Evolutionary conservation across 2,797 vertebrate species (phyloP), one percentile per base, ranked within the genome.

Genomic region (Chloroceryle inda): DNA sequence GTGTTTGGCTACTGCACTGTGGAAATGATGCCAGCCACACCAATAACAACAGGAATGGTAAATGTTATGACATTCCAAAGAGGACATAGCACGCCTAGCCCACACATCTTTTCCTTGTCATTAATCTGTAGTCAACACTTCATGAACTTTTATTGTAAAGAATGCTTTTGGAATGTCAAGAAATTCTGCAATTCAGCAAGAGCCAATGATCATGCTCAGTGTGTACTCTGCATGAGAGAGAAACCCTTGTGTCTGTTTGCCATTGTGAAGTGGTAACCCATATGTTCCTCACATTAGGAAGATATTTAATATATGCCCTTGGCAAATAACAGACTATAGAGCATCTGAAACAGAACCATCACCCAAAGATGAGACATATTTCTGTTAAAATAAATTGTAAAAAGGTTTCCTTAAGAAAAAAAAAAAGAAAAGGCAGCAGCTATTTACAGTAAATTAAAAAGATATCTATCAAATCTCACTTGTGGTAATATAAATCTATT

Each of bases 401-500:
- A 27, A 38, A 2, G 0, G 5, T 23, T 64, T 42, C 24, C 10
- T 29, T 53, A 27, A 17, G 10, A 10, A 35, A 61, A 45, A 22
- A 45, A 20, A 37, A 26, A 19, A 19, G 6, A 75, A 33, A 27
- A 27, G 81, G 4, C 20, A 81, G 44, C 13, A 50, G 62, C 82
- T 93, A 90, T 78, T 80, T 63, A 93, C 68, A 89, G 89, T 74
- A 90, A 78, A 89, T 94, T 94, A 95, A 96, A 96, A 83, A 87
- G 52, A 85, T 82, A 96, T 53, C 93, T 92, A 93, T 93, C 86
- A 93, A 96, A 92, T 90, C 89, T 88, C 78, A 92, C 17, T 96
- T 94, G 88, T 79, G 94, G 80, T 90, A 97, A 96, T 94, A 95
- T 58, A 96, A 96, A 92, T 82, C 95, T 97, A 94, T 96, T 97